Conservation (phyloP, 1,140 invertebrate genomes). For the Neoseiulus cucumeris region DNA sequence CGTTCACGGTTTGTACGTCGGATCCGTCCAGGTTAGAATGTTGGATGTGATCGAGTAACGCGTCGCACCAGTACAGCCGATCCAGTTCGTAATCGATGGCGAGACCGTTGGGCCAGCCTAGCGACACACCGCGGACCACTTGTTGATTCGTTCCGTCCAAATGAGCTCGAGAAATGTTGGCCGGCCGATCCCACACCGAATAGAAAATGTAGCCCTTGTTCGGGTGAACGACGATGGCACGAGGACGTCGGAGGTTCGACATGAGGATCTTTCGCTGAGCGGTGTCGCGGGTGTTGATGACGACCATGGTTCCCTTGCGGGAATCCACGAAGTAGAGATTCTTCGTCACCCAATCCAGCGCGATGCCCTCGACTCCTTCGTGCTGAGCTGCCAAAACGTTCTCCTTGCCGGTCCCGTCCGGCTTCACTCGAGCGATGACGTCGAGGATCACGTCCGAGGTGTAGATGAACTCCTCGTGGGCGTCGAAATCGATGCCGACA, state of each 20-base stretch:
- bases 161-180: constrained; percentile 74
- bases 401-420: constrained; percentile 66
- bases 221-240: constrained; percentile 88
- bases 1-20: constrained; percentile 74
- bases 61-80: constrained; percentile 84
- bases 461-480: constrained; percentile 73
- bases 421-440: constrained; percentile 75
- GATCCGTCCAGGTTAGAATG: constrained; percentile 81
- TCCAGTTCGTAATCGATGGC: constrained; percentile 72
- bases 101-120: constrained; percentile 89
- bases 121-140: constrained; percentile 72
- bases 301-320: constrained; percentile 80
- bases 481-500: constrained; percentile 91
- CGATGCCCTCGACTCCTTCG: constrained; percentile 87
- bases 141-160: constrained; percentile 64
- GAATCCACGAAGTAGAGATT: constrained; percentile 97
- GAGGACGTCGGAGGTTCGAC: constrained; percentile 67
- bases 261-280: constrained; percentile 60
- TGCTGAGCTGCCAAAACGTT: constrained; percentile 87
- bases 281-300: constrained; percentile 63
- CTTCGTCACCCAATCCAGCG: constrained; percentile 89
- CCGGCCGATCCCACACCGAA: constrained; percentile 86
- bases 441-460: constrained; percentile 93
- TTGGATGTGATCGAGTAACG: constrained; percentile 80
- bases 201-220: constrained; percentile 79